Percentiles rank a stretch among this genome's conserved stretches.
phyloP scores from a whole-genome alignment of 2,113 vertebrate genomes.

The Guaruba guarouba region DNA sequence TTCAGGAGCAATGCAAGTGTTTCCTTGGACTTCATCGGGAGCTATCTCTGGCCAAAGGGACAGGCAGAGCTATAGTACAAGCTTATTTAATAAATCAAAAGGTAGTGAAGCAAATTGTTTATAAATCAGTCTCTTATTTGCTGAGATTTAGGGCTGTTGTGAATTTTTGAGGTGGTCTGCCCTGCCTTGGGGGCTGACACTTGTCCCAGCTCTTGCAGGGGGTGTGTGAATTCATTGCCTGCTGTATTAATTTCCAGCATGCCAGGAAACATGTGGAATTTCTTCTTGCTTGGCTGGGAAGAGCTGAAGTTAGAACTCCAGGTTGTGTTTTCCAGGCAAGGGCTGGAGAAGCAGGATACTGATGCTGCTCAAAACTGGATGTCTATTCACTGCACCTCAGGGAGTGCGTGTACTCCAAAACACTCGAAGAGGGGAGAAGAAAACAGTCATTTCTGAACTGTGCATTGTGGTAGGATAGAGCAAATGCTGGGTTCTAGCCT shows the following conservation, averaged over 20 bases:
- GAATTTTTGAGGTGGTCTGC: neutral
- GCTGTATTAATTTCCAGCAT: neutral
- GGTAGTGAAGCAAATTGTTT: conserved; percentile 25
- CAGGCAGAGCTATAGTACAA: neutral
- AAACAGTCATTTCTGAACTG: neutral
- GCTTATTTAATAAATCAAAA: conserved; percentile 43
- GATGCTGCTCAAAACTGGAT: neutral
- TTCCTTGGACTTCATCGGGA: neutral
- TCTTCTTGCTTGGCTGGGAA: neutral
- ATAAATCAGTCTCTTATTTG: conserved; percentile 35
- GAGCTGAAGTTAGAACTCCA: neutral
- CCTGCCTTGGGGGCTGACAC: neutral
- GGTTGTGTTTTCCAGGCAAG: neutral
- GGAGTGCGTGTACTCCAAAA: accelerated
- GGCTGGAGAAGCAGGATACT: neutral
- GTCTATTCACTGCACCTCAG: neutral
- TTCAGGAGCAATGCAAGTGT: neutral
- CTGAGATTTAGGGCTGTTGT: neutral
- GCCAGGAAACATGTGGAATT: neutral
- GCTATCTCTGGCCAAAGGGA: neutral
- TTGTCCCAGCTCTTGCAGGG: neutral
- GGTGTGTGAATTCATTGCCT: neutral
- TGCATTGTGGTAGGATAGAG: neutral
- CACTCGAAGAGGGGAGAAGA: neutral
- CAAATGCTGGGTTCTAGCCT: neutral